Percentiles rank a stretch among this genome's conserved stretches.
phyloP scores from a whole-genome alignment of 2,888 invertebrate species.

The Hemistola chrysoprasaria region DNA sequence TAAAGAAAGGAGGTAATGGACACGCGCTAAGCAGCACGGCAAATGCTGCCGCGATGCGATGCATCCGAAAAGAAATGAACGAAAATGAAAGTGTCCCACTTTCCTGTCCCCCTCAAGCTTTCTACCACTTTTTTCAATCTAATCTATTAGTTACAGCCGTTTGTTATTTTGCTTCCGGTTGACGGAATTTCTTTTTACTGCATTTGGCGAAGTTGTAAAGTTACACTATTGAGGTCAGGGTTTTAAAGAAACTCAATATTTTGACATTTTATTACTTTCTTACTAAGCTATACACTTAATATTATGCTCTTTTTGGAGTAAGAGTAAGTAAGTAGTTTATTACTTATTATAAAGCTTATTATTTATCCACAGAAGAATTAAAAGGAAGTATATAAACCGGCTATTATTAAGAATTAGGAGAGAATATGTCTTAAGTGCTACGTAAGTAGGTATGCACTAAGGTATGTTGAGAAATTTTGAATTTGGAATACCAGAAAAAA shows the following conservation, averaged over 20 bases:
- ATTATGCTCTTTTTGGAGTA: no score
- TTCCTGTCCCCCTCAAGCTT: constrained; percentile 62
- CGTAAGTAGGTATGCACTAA: no score
- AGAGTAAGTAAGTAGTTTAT: no score
- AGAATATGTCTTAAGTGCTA: no score
- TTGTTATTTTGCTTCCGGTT: constrained; percentile 51
- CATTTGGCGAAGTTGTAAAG: constrained; percentile 29
- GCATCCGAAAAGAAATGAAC: constrained; percentile 80
- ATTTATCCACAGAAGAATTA: no score
- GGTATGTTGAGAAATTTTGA: no score
- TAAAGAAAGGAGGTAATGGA: constrained; percentile 67
- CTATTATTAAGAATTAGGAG: no score
- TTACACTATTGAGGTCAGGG: constrained; percentile 20
- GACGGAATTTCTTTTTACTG: constrained; percentile 39
- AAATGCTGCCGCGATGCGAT: constrained; percentile 59
- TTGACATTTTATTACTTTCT: no score
- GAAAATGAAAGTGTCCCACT: constrained; percentile 81
- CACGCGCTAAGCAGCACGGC: constrained; percentile 65
- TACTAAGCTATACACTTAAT: no score
- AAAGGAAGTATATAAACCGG: no score
- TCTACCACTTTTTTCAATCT: constrained; percentile 71
- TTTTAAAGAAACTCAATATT: constrained; percentile 14
- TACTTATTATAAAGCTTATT: no score
- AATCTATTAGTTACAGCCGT: constrained; percentile 67
- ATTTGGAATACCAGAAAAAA: no score